phyloP scores from a whole-genome alignment of 2,888 invertebrate genomes.

The Heteropelma amictum region DNA sequence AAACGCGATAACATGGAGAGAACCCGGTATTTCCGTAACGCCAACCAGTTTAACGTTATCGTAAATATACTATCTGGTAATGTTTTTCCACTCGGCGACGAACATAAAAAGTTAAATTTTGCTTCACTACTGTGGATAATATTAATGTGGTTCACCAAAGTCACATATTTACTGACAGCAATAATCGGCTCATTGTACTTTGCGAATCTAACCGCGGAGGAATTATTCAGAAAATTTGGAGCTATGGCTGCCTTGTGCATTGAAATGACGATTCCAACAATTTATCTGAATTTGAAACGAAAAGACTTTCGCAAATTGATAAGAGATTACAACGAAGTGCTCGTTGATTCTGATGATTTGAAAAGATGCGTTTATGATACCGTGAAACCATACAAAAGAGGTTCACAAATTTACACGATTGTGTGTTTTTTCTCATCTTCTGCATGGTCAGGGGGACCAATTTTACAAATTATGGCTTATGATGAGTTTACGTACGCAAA shows the following conservation, averaged over 20 bases:
- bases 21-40: conserved; percentile 55
- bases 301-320: conserved; percentile 54
- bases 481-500: conserved; percentile 59
- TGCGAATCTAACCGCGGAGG: conserved; percentile 42
- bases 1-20: not conserved
- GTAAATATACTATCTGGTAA: conserved; percentile 59
- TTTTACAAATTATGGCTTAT: conserved; percentile 43
- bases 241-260: conserved; percentile 47
- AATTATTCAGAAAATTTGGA: conserved; percentile 43
- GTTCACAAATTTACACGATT: conserved; percentile 58
- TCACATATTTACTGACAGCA: conserved; percentile 2
- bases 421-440: conserved; percentile 15
- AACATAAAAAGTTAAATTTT: not conserved
- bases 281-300: conserved; percentile 54
- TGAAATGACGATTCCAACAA: conserved; percentile 51
- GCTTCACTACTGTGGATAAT: not conserved
- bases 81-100: conserved; percentile 49
- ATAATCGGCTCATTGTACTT: conserved; percentile 37
- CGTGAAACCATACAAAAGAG: conserved; percentile 48
- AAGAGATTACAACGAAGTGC: conserved; percentile 47
- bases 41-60: conserved; percentile 53
- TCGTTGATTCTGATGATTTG: conserved; percentile 43
- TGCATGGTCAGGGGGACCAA: conserved; percentile 50
- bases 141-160: conserved; percentile 47
- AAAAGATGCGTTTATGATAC: conserved; percentile 7